Evolutionary conservation across 1,140 invertebrate genomes (phyloP).

Genomic region (Drosophila ogumai): DNA sequence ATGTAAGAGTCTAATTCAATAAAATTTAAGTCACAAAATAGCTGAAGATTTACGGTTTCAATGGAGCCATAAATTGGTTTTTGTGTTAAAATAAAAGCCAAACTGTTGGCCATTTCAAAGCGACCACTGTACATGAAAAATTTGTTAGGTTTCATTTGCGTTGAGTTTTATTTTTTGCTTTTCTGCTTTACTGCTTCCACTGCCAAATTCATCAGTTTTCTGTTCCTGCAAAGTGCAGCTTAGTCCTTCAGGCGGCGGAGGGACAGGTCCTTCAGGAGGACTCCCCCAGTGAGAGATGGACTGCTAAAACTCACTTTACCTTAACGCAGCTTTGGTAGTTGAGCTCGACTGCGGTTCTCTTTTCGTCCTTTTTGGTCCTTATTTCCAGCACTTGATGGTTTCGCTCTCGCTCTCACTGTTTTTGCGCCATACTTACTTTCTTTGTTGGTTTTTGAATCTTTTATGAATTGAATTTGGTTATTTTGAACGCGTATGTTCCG

Average conservation of each 20-base stretch:
- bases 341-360: slow-evolving; percentile 25
- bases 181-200: slow-evolving; percentile 31
- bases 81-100: slow-evolving; percentile 3
- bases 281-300: slow-evolving; percentile 17
- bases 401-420: slow-evolving; percentile 14
- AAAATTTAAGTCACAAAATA: background rate
- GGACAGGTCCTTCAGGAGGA: slow-evolving; percentile 29
- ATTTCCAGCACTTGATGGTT: slow-evolving; percentile 13
- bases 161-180: slow-evolving; percentile 3
- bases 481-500: slow-evolving; percentile 80
- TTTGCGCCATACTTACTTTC: slow-evolving; percentile 26
- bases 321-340: slow-evolving; percentile 22
- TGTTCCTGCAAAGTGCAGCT: slow-evolving; percentile 21
- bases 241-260: slow-evolving; percentile 17
- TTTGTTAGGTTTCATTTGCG: slow-evolving; percentile 68
- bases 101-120: background rate
- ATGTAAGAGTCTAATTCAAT: background rate
- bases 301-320: slow-evolving; percentile 51
- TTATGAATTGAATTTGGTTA: slow-evolving; percentile 83
- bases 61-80: slow-evolving; percentile 6
- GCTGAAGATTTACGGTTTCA: background rate
- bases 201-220: slow-evolving; percentile 28
- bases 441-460: slow-evolving; percentile 78
- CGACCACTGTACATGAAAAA: slow-evolving; percentile 48
- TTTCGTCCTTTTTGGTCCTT: slow-evolving; percentile 31